Evolutionary conservation across 2,888 invertebrate genomes (phyloP), one percentile per base, ranked within the genome.

Genomic region (Rhingia rostrata): DNA sequence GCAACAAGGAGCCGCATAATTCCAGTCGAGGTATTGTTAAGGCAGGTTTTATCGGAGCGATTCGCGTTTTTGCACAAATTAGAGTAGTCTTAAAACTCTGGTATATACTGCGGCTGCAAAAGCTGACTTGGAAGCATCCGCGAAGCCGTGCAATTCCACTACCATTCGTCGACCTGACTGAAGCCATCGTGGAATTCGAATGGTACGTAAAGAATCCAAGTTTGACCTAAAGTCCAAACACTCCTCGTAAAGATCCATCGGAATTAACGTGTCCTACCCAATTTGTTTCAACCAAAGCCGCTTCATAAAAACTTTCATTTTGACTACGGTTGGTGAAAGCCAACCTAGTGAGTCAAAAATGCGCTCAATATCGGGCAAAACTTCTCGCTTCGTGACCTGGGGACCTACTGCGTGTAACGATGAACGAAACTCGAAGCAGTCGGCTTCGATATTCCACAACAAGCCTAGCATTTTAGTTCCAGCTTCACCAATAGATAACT

Each of bases 131-230:
- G n/a, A n/a, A n/a, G n/a, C n/a, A n/a, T n/a, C n/a, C n/a, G n/a
- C n/a, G n/a, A n/a, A n/a, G n/a, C n/a, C n/a, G n/a, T n/a, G n/a
- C n/a, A n/a, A n/a, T n/a, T n/a, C n/a, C n/a, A n/a, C n/a, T n/a
- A n/a, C n/a, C n/a, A n/a, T n/a, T n/a, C n/a, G n/a, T n/a, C n/a
- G n/a, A n/a, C n/a, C n/a, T n/a, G n/a, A n/a, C n/a, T n/a, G n/a
- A n/a, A 88, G 88, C 60, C 66, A 66, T 7, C 66, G 22, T 4
- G 49, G 39, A 10, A 51, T n/a, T n/a, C n/a, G n/a, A n/a, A n/a
- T n/a, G n/a, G n/a, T 74, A 7, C 49, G 6, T 7, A 64, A 37
- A 3, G 45, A 4, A 14, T 61, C 12, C 4, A 61, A n/a, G 12
- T 39, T 41, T 3, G 32, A 6, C 12, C 49, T 49, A 32, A 74